Conservation (phyloP, 2,888 invertebrate species). For the Clistopyga incitator region DNA sequence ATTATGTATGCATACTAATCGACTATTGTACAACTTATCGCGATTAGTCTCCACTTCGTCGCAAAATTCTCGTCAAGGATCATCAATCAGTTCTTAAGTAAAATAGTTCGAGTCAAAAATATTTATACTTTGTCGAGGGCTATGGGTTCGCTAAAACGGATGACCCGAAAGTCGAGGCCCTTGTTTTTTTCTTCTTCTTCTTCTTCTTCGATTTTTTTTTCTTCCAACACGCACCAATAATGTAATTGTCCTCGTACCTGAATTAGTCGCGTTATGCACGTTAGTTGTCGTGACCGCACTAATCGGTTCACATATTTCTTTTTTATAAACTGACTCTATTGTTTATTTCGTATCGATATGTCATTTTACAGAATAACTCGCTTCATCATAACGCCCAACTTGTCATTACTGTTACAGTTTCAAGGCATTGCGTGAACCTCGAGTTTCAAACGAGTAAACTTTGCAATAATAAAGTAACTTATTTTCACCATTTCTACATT, state of each 20-base stretch:
- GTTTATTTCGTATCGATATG: constrained; percentile 69
- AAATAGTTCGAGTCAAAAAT: constrained; percentile 78
- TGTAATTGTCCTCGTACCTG: constrained; percentile 46
- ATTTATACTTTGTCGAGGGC: constrained; percentile 76
- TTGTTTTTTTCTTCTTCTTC: constrained; percentile 43
- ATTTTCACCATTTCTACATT: background rate
- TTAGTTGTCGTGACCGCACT: constrained; percentile 21
- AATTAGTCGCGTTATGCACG: constrained; percentile 31
- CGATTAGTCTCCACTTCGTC: constrained; percentile 51
- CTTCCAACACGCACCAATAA: constrained; percentile 24
- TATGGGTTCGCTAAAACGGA: constrained; percentile 70
- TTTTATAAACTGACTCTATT: constrained; percentile 29
- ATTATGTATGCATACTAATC: constrained; percentile 67
- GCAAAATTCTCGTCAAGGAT: constrained; percentile 67
- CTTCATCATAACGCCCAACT: constrained; percentile 27
- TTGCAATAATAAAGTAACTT: background rate
- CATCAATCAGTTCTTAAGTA: constrained; percentile 73
- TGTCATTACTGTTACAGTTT: constrained; percentile 13
- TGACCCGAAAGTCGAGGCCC: constrained; percentile 57
- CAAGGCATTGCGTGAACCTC: constrained; percentile 9
- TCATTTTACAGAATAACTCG: constrained; percentile 59
- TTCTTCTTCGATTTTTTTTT: constrained; percentile 42
- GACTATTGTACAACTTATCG: constrained; percentile 67
- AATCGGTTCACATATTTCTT: constrained; percentile 6
- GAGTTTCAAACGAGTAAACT: constrained; percentile 11